Percentiles rank a stretch among this genome's conserved stretches.
phyloP scores from a whole-genome alignment of 2,113 vertebrate genomes.

The Philantomba maxwellii region DNA sequence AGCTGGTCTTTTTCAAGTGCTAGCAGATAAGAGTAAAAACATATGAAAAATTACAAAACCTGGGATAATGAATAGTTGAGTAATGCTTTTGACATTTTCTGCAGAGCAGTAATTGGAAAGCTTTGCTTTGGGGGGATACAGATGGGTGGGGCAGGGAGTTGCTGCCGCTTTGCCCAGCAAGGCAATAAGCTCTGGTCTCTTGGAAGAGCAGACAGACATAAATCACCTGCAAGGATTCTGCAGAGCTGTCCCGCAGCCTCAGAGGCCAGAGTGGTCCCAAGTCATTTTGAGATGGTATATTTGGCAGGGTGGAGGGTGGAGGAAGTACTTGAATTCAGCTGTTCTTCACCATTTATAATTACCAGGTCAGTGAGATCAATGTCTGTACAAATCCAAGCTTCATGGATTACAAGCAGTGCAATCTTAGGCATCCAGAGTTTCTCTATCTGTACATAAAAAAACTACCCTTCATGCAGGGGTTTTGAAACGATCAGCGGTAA shows the following conservation, averaged over 20 bases:
- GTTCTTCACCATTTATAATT: neutral
- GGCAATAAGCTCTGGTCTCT: neutral
- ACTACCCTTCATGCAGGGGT: neutral
- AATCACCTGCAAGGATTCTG: neutral
- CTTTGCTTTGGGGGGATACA: constrained; percentile 49
- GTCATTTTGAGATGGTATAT: neutral
- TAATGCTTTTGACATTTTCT: constrained; percentile 72
- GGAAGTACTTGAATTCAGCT: neutral
- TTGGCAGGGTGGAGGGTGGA: neutral
- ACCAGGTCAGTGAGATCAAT: neutral
- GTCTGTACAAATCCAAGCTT: neutral
- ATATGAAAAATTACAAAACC: constrained; percentile 68
- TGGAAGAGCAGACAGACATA: neutral
- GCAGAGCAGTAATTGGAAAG: constrained; percentile 69
- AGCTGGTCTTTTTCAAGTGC: constrained; percentile 67
- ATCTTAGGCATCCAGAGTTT: neutral
- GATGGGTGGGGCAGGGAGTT: neutral
- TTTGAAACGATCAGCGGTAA: neutral
- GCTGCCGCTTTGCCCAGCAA: neutral
- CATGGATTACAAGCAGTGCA: neutral
- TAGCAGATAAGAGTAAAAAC: constrained; percentile 68
- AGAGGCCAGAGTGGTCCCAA: neutral
- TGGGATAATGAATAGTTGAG: constrained; percentile 64
- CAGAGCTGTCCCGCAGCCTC: neutral
- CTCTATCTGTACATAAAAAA: neutral